A percentile compares a stretch with the other conserved stretches of the same genome.
phyloP scores from a whole-genome alignment of 2,797 vertebrate species.

The Anniella stebbinsi region DNA sequence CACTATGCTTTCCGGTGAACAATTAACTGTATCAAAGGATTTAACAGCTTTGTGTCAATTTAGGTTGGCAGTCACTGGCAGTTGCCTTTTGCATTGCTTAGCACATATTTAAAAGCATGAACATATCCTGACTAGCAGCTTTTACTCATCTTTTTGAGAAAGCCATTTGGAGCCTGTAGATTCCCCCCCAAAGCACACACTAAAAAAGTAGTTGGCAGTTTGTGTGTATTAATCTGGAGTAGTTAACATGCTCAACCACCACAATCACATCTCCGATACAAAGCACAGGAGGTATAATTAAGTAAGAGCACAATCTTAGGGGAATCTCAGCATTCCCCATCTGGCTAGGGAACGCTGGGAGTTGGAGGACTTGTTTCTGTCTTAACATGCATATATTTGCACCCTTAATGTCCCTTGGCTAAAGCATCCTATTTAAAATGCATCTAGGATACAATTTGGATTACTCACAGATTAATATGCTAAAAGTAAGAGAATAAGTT shows the following conservation, averaged over 20 bases:
- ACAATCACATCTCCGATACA: not conserved
- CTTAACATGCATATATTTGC: too few relatives aligned
- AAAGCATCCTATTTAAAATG: conserved; percentile 2
- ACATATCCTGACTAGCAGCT: not conserved
- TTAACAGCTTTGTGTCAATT: conserved; percentile 12
- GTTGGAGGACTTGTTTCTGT: too few relatives aligned
- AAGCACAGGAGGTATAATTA: not conserved
- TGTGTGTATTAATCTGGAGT: not conserved
- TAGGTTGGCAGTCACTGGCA: not conserved
- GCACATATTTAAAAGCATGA: not conserved
- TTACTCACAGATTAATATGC: not conserved
- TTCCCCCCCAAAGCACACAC: not conserved
- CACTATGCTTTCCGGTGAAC: not conserved
- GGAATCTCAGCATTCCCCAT: too few relatives aligned
- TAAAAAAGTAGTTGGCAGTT: not conserved
- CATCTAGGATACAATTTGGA: not conserved
- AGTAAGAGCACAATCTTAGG: too few relatives aligned
- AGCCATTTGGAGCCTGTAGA: not conserved
- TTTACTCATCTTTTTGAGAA: not conserved
- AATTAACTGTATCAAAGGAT: not conserved
- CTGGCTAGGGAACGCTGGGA: too few relatives aligned
- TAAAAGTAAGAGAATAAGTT: not conserved
- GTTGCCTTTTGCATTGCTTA: conserved; percentile 5
- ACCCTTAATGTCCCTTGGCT: not conserved
- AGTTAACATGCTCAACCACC: not conserved